These are phyloP conservation scores for Epinephelus awoara DNA, from an alignment of 2,797 vertebrate genomes.

Conservation along the genomic window DNA sequence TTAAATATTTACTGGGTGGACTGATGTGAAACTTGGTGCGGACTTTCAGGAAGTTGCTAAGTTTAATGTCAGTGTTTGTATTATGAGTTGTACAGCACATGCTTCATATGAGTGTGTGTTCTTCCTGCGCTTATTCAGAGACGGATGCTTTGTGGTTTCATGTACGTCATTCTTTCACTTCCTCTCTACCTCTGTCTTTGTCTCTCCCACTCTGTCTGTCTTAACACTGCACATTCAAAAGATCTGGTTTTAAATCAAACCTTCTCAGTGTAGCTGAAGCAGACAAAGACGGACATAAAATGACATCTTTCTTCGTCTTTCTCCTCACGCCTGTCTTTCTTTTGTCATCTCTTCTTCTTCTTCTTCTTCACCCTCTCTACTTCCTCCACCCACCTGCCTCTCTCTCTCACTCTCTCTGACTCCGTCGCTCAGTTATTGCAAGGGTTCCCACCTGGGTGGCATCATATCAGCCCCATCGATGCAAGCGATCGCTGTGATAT, in stretches of 20 bases:
- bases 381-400: conserved; percentile 54
- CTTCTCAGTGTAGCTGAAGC: not conserved
- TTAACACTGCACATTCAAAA: not conserved
- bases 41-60: too few relatives aligned
- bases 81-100: not conserved
- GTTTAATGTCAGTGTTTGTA: not conserved
- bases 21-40: too few relatives aligned
- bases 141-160: conserved; percentile 69
- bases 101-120: not conserved
- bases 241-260: not conserved
- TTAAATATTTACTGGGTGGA: too few relatives aligned
- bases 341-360: not conserved
- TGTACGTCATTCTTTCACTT: conserved; percentile 72
- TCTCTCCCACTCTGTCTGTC: conserved; percentile 9
- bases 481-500: not conserved
- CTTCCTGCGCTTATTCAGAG: conserved; percentile 42
- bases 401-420: not conserved
- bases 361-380: conserved; percentile 8
- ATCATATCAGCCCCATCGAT: not conserved
- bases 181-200: conserved; percentile 43
- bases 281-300: not conserved
- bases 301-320: not conserved
- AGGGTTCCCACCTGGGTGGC: conserved; percentile 24
- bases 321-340: not conserved
- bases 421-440: not conserved